A percentile compares a stretch with the other conserved stretches of the same genome.
These are phyloP conservation scores for Cisticola juncidis DNA, from an alignment of 2,113 vertebrate species.

Conservation along the genomic window DNA sequence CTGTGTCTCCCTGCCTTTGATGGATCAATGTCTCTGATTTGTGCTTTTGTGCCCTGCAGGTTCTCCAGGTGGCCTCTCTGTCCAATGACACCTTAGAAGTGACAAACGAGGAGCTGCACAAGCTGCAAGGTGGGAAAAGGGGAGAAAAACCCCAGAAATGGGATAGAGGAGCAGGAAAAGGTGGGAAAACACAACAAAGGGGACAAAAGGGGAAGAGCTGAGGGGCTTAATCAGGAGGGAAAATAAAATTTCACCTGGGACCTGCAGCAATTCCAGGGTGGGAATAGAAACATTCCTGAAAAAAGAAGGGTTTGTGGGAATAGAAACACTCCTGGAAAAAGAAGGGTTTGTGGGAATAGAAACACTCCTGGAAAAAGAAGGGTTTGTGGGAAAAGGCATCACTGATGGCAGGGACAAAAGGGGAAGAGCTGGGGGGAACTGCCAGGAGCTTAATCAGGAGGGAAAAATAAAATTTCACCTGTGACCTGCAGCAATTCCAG, in stretches of 20 bases:
- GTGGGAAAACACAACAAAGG: not conserved
- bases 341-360: not conserved
- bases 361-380: not conserved
- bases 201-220: not conserved
- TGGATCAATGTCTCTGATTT: not conserved
- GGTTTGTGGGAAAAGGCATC: not conserved
- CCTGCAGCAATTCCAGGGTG: not conserved
- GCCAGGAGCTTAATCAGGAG: not conserved
- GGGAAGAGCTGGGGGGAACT: not conserved
- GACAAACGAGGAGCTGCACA: slow-evolving; percentile 71
- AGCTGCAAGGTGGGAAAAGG: slow-evolving; percentile 77
- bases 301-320: not conserved
- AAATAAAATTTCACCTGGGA: not conserved
- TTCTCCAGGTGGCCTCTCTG: slow-evolving; percentile 89
- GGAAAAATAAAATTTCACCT: not conserved
- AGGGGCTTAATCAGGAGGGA: not conserved
- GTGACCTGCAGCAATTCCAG: not conserved
- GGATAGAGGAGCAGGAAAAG: not conserved
- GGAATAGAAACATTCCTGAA: not conserved
- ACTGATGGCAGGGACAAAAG: not conserved
- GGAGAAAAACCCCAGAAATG: not conserved
- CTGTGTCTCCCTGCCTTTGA: not conserved
- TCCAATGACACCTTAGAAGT: slow-evolving; percentile 81
- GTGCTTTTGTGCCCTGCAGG: slow-evolving; percentile 67
- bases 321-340: not conserved